phyloP scores from a whole-genome alignment of 1,140 invertebrate genomes.

The Bactericera cockerelli region DNA sequence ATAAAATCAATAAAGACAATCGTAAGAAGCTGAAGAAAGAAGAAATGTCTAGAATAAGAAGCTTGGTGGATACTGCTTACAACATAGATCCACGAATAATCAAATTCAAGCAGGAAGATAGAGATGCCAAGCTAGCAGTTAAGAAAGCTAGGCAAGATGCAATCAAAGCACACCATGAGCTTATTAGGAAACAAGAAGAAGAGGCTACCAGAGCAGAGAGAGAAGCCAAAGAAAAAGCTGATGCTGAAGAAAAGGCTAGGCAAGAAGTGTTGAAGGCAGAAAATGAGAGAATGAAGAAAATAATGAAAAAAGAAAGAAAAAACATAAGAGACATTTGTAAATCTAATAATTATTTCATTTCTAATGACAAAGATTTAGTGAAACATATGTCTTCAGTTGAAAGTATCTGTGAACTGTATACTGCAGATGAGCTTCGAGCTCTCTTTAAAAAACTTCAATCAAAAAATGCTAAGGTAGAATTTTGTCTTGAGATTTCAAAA shows the following conservation, averaged over 20 bases:
- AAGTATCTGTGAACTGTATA: slow-evolving; percentile 61
- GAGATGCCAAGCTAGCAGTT: slow-evolving; percentile 70
- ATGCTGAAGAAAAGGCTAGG: slow-evolving; percentile 60
- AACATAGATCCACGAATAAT: slow-evolving; percentile 81
- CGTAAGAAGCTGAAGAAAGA: slow-evolving; percentile 88
- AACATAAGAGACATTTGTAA: slow-evolving; percentile 69
- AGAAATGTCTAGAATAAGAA: slow-evolving; percentile 79
- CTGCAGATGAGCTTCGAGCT: slow-evolving; percentile 38
- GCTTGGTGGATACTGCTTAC: slow-evolving; percentile 85
- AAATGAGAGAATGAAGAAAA: slow-evolving; percentile 65
- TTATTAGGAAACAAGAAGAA: slow-evolving; percentile 45
- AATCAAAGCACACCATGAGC: slow-evolving; percentile 49
- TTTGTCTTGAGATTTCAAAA: slow-evolving; percentile 27
- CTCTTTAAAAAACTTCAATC: slow-evolving; percentile 40
- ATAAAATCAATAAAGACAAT: slow-evolving; percentile 90
- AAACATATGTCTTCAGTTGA: slow-evolving; percentile 77
- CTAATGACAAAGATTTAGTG: slow-evolving; percentile 54
- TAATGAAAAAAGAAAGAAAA: slow-evolving; percentile 74
- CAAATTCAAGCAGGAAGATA: slow-evolving; percentile 87
- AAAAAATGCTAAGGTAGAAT: slow-evolving; percentile 15
- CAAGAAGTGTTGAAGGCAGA: slow-evolving; percentile 72
- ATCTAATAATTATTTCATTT: slow-evolving; percentile 70
- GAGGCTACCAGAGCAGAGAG: slow-evolving; percentile 33
- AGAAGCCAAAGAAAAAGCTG: slow-evolving; percentile 65
- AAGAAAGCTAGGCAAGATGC: slow-evolving; percentile 86